A percentile compares a stretch with the other conserved stretches of the same genome.
phyloP scores from a whole-genome alignment of 1,140 invertebrate genomes.

The Drosophila triauraria region DNA sequence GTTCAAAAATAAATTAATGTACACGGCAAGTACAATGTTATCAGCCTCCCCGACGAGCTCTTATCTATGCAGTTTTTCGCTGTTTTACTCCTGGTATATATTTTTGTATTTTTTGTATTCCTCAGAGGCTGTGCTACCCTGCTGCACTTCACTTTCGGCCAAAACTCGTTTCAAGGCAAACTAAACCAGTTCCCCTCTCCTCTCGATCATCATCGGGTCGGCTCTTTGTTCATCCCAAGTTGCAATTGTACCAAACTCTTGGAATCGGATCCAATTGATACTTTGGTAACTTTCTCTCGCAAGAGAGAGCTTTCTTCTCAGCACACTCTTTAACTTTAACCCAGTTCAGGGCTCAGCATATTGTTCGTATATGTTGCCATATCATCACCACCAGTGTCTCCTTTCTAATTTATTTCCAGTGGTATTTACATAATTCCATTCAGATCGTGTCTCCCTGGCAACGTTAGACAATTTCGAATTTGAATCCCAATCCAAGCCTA shows the following conservation, averaged over 20 bases:
- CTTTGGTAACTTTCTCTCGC: constrained; percentile 64
- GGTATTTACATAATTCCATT: constrained; percentile 71
- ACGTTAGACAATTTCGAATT: constrained; percentile 35
- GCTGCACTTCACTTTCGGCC: constrained; percentile 73
- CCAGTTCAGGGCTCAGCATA: constrained; percentile 56
- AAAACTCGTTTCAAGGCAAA: constrained; percentile 65
- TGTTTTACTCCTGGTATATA: neutral
- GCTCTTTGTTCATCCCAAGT: constrained; percentile 23
- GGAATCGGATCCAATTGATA: constrained; percentile 60
- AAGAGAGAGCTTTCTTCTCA: constrained; percentile 59
- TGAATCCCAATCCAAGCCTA: constrained; percentile 9
- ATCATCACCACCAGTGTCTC: constrained; percentile 53
- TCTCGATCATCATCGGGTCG: constrained; percentile 4
- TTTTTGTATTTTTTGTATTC: constrained; percentile 1
- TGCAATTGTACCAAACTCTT: constrained; percentile 58
- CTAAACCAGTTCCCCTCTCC: constrained; percentile 57
- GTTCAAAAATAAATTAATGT: constrained; percentile 10
- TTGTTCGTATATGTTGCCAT: constrained; percentile 30
- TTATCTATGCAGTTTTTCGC: constrained; percentile 54
- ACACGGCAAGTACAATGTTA: constrained; percentile 13
- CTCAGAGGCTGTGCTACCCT: neutral
- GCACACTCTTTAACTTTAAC: constrained; percentile 33
- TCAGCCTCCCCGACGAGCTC: constrained; percentile 1
- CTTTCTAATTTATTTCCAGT: constrained; percentile 70
- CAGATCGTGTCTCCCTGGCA: constrained; percentile 46